Evolutionary conservation across 2,797 vertebrate genomes (phyloP).

Genomic region (Staurois parvus): DNA sequence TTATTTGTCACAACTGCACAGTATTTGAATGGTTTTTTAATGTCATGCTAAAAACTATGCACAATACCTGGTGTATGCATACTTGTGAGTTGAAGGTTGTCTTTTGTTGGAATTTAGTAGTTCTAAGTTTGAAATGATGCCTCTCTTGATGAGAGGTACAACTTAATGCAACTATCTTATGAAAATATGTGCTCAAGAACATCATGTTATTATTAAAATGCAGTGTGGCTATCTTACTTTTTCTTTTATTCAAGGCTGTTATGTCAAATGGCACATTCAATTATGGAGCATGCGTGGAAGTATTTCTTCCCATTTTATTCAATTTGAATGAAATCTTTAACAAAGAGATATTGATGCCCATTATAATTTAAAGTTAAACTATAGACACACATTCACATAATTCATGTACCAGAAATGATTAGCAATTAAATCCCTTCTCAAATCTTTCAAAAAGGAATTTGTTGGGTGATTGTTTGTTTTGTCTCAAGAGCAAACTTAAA

Average conservation of each 20-base stretch:
- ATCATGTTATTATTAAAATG: conserved; percentile 30
- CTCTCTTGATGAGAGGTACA: conserved; percentile 28
- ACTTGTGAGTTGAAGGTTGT: conserved; percentile 33
- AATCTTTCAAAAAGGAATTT: no score
- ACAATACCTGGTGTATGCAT: not conserved
- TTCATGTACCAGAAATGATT: no score
- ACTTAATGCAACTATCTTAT: conserved; percentile 26
- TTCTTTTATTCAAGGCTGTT: conserved; percentile 24
- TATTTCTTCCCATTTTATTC: no score
- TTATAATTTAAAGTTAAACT: no score
- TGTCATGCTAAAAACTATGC: conserved; percentile 30
- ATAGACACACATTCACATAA: no score
- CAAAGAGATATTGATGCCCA: no score
- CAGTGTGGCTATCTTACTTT: conserved; percentile 28
- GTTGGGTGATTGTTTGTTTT: no score
- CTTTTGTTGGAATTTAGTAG: conserved; percentile 26
- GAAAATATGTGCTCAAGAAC: conserved; percentile 32
- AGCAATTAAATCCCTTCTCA: no score
- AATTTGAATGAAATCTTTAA: no score
- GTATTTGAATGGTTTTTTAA: conserved; percentile 18
- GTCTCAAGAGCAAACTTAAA: no score
- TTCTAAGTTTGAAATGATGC: conserved; percentile 21
- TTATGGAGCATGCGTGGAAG: not conserved
- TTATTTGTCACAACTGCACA: not conserved
- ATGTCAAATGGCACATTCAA: conserved; percentile 7